Percentiles rank a stretch among this genome's conserved stretches.
phyloP scores from a whole-genome alignment of 2,888 invertebrate species.

The Chymomyza amoena region DNA sequence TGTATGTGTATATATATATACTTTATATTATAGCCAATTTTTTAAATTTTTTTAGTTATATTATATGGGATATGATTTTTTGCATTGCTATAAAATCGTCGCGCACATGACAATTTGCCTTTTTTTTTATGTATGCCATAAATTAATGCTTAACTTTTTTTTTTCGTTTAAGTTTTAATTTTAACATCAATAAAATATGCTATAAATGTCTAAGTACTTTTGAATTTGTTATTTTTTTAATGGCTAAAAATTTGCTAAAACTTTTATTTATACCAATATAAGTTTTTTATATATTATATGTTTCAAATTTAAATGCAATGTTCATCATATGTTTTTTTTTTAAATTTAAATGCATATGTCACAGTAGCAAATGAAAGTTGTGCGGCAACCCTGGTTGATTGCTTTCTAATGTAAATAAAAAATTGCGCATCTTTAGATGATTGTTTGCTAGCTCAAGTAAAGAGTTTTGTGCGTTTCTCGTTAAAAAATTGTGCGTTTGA shows the following conservation, averaged over 20 bases:
- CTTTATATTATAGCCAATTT: slow-evolving; percentile 53
- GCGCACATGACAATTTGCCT: slow-evolving; percentile 21
- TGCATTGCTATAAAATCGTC: slow-evolving; percentile 41
- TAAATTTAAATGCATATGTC: slow-evolving; percentile 42
- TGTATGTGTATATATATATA: slow-evolving; percentile 24
- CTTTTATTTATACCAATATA: slow-evolving; percentile 31
- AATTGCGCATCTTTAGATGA: slow-evolving; percentile 27
- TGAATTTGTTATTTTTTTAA: slow-evolving; percentile 26
- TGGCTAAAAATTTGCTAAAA: slow-evolving; percentile 63
- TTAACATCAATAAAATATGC: slow-evolving; percentile 65
- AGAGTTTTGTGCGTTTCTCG: slow-evolving; percentile 37
- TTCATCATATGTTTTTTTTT: slow-evolving; percentile 24
- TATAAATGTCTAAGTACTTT: slow-evolving; percentile 40
- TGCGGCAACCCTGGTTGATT: slow-evolving; percentile 20
- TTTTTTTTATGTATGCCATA: slow-evolving; percentile 21
- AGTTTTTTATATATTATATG: background rate
- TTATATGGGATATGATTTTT: slow-evolving; percentile 58
- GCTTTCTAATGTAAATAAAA: slow-evolving; percentile 1
- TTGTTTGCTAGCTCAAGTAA: slow-evolving; percentile 59
- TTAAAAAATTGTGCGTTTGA: slow-evolving; percentile 58
- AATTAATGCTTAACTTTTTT: background rate
- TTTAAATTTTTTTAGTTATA: slow-evolving; percentile 8
- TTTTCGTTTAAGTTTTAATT: slow-evolving; percentile 18
- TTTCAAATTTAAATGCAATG: slow-evolving; percentile 64
- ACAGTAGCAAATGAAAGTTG: slow-evolving; percentile 30